Evolutionary conservation across 2,797 vertebrate genomes (phyloP), one percentile per base, ranked within the genome.

Genomic region (Sus cebifrons): DNA sequence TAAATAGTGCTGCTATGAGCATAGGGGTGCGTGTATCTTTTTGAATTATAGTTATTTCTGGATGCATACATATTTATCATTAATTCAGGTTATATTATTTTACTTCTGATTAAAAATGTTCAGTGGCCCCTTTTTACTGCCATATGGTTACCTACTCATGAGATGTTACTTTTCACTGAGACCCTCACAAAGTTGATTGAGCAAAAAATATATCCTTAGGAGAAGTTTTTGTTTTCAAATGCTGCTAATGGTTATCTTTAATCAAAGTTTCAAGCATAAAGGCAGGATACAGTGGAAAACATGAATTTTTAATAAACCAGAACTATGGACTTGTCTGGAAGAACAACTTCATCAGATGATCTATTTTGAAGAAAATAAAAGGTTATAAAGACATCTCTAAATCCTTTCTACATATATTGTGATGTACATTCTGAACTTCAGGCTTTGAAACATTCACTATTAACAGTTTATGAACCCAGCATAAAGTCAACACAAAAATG

Each of bases 251-350:
- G 36, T 54, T 65, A 92, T 78, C 17, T 62, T 86, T 49, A 67
- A 71, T 94, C 20, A 60, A 71, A 88, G 11, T 95, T 68, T 91
- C 32, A 52, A 86, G 29, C 29, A 89, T 36, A 77, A 86, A 73
- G 40, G 36, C 62, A 54, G 21, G 49, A 62, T 13, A 32, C 21
- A 58, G 86, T n/a, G 27, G 85, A 60, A 91, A 95, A 87, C 17
- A 44, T 21, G 60, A 17, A 21, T 68, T 75, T 67, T 95, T 81
- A 73, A 40, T 25, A 64, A 0, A 52, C 6, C 5, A 52, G 10
- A 91, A 5, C 23, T 62, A 18, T 1, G 13, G 15, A 62, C 44
- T 36, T 25, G 36, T 16, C 32, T 75, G 25, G 74, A 74, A 4
- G 13, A 83, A 40, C 5, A 52, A 5, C 64, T 71, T 95, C n/a